Conservation (phyloP, 1,140 invertebrate species). For the silkworm (Bombyx mori) region ASM3026992v2 NC_085117.1:6045501-6046000, state of each 20-base stretch:
- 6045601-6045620: slow-evolving; percentile 55
- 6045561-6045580: slow-evolving; percentile 59
- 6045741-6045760: slow-evolving; percentile 22
- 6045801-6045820: not conserved
- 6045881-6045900: too few species aligned
- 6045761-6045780: slow-evolving; percentile 34
- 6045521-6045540: slow-evolving; percentile 43
- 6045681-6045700: slow-evolving; percentile 38
- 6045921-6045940: too few species aligned
- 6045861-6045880: too few species aligned
- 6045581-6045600: slow-evolving; percentile 51
- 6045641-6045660: slow-evolving; percentile 8
- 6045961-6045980: too few species aligned
- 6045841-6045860: too few species aligned
- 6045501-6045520: slow-evolving; percentile 59
- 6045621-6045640: slow-evolving; percentile 34
- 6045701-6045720: slow-evolving; percentile 48
- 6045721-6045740: slow-evolving; percentile 16
- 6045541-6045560: slow-evolving; percentile 40
- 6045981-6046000: too few species aligned
- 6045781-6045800: slow-evolving; percentile 11
- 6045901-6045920: too few species aligned
- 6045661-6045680: not conserved
- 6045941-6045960: too few species aligned
- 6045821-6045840: too few species aligned